Evolutionary conservation across 2,888 invertebrate genomes (phyloP), one percentile per base, ranked within the genome.

Genomic region (Melanchra persicariae): DNA sequence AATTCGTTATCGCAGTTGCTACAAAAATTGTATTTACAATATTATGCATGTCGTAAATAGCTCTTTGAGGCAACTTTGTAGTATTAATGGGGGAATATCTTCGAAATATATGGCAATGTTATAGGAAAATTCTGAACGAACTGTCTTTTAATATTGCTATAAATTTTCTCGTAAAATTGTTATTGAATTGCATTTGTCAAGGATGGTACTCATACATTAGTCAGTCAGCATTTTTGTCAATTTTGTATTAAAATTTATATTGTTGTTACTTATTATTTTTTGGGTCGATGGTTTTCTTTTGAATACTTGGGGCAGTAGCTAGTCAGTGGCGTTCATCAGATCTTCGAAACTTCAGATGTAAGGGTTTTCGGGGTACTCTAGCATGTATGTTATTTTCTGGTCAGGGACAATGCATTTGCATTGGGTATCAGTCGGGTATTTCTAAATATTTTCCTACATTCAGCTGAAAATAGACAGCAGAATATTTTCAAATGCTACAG

Each of bases 1-100:
- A 40, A 61, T 72, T 52, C 64, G 61, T 65, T 69, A 55, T 37
- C 47, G 64, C 40, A 40, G 64, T 55, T 78, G 79, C 79, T 77
- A 66, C 78, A 59, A 79, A 79, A 82, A 78, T 67, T 70, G 57
- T 51, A 76, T 68, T 81, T 62, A 62, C 61, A 79, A 82, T n/a
- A n/a, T 82, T 72, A 77, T 59, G 67, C 10, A 65, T 47, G 64
- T 54, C 37, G 58, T 64, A 69, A 69, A 59, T 59, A 15, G 34
- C 26, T 19, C 40, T 71, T 76, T 68, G 47, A 49, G 34, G 62
- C 74, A 72, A 78, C 78, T 77, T 66, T 79, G 65, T 78, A 65
- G 49, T 73, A 49, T 82, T 52, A 81, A 82, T 57, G 54, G 30
- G 9, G 24, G 15, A 34, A 57, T 61, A 67, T 64, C 30, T 52